Percentiles rank a stretch among this genome's conserved stretches.
Evolutionary conservation across 2,888 invertebrate genomes (phyloP).

Genomic region (Drosophila ochracea): DNA sequence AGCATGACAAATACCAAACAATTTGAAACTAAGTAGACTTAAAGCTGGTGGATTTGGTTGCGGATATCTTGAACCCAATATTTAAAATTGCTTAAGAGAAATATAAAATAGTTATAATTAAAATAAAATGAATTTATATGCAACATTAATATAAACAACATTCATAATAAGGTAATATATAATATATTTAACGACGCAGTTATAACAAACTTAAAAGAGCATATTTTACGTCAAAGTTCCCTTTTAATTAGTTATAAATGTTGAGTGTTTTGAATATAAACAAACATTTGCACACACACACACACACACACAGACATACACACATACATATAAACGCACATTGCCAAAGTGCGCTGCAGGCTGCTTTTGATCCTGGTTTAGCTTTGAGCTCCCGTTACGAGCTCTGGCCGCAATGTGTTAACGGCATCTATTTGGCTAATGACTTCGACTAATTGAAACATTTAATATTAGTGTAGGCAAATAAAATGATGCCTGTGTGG

Average conservation of each 20-base stretch:
- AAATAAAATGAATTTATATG: background rate
- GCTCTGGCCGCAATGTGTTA: slow-evolving; percentile 1
- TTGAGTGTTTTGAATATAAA: background rate
- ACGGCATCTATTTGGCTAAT: slow-evolving; percentile 19
- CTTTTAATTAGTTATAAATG: background rate
- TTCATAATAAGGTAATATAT: background rate
- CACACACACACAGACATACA: background rate
- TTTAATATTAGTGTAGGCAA: slow-evolving; percentile 30
- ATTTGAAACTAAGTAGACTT: background rate
- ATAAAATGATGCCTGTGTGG: slow-evolving; percentile 15
- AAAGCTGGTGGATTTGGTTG: background rate
- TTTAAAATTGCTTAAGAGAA: background rate
- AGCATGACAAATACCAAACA: too few relatives aligned
- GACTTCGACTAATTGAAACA: slow-evolving; percentile 31
- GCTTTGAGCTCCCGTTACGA: slow-evolving; percentile 4
- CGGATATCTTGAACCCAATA: background rate
- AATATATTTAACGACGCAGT: background rate
- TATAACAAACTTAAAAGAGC: background rate
- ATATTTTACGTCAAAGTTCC: background rate
- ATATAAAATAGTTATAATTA: background rate
- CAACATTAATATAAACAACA: background rate
- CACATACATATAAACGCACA: background rate
- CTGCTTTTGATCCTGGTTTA: slow-evolving; percentile 9
- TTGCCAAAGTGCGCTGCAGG: background rate
- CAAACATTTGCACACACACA: background rate